Conservation (phyloP, 2,888 invertebrate genomes). For the Diarsia brunnea region DNA sequence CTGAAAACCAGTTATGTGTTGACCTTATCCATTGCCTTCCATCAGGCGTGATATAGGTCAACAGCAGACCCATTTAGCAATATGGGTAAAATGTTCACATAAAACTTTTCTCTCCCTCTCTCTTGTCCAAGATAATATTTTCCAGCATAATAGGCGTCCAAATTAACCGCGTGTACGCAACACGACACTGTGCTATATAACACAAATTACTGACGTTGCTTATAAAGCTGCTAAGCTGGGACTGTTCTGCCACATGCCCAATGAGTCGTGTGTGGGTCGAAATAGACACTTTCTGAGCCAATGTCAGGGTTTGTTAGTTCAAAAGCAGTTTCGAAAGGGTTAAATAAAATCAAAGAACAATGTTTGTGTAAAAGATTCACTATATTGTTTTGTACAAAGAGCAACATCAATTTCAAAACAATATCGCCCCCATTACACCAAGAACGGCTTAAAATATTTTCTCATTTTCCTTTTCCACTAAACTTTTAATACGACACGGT, state of each 20-base stretch:
- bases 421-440: slow-evolving; percentile 83
- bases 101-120: not conserved
- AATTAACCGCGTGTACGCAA: no score
- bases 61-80: no score
- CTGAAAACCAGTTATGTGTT: no score
- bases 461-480: slow-evolving; percentile 75
- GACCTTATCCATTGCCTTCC: no score
- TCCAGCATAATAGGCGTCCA: no score
- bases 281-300: not conserved
- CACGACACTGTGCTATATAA: no score
- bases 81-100: not conserved
- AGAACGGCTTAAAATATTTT: slow-evolving; percentile 78
- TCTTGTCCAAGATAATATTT: not conserved
- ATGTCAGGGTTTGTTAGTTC: not conserved
- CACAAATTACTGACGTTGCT: no score
- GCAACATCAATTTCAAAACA: slow-evolving; percentile 85
- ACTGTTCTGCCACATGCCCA: no score
- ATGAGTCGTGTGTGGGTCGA: no score
- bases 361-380: slow-evolving; percentile 85
- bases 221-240: no score
- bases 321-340: not conserved
- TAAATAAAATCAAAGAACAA: slow-evolving; percentile 75
- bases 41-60: no score
- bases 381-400: slow-evolving; percentile 88
- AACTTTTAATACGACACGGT: slow-evolving; percentile 73